These are phyloP conservation scores for Bombylius discolor DNA, from an alignment of 2,888 invertebrate species.

Conservation along the genomic window DNA sequence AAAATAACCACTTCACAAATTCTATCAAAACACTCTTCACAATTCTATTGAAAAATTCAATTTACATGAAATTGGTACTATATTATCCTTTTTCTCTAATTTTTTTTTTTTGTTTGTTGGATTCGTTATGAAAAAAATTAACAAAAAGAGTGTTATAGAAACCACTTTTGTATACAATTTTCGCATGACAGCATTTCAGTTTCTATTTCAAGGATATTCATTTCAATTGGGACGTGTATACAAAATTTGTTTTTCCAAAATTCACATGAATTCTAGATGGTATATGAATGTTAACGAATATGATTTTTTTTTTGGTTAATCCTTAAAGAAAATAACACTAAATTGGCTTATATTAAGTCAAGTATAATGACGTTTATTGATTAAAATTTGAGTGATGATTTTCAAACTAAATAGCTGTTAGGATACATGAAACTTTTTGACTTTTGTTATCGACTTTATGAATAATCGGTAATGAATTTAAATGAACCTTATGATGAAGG, in stretches of 20 bases:
- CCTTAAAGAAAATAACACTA: slow-evolving; percentile 19
- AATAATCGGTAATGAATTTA: slow-evolving; percentile 27
- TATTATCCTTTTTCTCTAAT: not conserved
- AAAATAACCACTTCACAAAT: not conserved
- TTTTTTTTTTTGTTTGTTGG: no score
- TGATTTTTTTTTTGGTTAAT: not conserved
- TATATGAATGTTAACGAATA: no score
- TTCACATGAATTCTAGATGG: no score
- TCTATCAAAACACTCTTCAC: slow-evolving; percentile 14
- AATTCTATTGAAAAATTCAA: slow-evolving; percentile 8
- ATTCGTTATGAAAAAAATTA: no score
- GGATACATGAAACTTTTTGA: slow-evolving; percentile 22
- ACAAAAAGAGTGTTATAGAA: no score
- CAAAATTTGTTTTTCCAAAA: no score
- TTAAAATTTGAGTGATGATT: no score
- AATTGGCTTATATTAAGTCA: slow-evolving; percentile 39
- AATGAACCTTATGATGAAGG: slow-evolving; percentile 20
- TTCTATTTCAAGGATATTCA: no score
- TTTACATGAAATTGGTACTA: not conserved
- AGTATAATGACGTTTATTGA: slow-evolving; percentile 18
- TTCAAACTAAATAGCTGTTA: slow-evolving; percentile 10
- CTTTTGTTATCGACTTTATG: slow-evolving; percentile 15
- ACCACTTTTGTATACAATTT: no score
- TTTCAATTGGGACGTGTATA: no score
- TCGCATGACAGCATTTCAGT: no score